phyloP scores from a whole-genome alignment of 2,113 vertebrate genomes.

The Bubo bubo region DNA sequence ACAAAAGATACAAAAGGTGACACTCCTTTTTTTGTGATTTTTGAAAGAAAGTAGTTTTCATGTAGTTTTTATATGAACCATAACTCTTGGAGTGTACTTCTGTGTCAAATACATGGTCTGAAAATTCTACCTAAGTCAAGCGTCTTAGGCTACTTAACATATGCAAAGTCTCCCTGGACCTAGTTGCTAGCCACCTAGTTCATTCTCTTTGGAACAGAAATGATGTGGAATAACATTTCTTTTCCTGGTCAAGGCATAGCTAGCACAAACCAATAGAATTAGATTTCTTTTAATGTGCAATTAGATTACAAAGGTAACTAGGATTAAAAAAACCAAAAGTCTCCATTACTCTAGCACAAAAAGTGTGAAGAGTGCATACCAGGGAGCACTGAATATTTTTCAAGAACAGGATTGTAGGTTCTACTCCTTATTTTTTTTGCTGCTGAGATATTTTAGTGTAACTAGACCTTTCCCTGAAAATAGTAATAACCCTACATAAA shows the following conservation, averaged over 20 bases:
- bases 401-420: not conserved
- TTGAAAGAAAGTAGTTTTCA: not conserved
- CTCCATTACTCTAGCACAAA: not conserved
- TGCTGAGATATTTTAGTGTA: not conserved
- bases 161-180: not conserved
- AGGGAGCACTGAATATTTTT: not conserved
- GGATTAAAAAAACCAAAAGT: rapidly evolving
- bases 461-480: not conserved
- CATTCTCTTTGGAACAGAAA: not conserved
- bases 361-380: rapidly evolving
- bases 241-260: rapidly evolving
- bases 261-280: not conserved
- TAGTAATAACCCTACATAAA: not conserved
- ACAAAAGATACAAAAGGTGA: not conserved
- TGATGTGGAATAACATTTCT: not conserved
- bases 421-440: not conserved
- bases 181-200: not conserved
- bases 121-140: not conserved
- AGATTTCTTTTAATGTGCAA: not conserved
- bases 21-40: not conserved
- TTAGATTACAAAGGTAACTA: not conserved
- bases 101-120: not conserved
- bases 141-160: not conserved
- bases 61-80: not conserved
- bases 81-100: not conserved